Conservation (phyloP, 1,140 invertebrate genomes). For the Apis laboriosa region DNA sequence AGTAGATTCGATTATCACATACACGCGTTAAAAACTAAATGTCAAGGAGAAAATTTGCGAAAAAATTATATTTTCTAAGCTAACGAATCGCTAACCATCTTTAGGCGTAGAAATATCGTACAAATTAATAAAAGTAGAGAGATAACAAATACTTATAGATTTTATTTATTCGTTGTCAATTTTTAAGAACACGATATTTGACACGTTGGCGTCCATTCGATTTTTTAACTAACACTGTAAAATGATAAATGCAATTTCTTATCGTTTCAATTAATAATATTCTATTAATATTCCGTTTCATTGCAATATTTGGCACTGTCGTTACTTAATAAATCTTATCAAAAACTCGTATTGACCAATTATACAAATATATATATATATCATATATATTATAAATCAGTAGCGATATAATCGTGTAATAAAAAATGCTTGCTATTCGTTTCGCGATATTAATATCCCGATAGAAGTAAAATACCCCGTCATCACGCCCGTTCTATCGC, state of each 20-base stretch:
- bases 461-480: background rate
- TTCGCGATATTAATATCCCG: no score
- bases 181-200: background rate
- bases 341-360: background rate
- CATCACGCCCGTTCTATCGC: background rate
- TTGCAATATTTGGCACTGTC: slow-evolving; percentile 15
- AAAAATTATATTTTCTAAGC: no score
- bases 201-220: background rate
- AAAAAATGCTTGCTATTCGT: background rate
- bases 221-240: background rate
- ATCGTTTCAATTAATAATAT: background rate
- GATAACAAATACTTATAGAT: background rate
- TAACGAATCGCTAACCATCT: no score
- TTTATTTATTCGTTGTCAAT: background rate
- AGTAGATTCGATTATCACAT: no score
- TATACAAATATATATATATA: background rate
- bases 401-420: background rate
- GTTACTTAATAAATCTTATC: background rate
- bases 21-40: no score
- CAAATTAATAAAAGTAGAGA: background rate
- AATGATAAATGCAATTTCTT: background rate
- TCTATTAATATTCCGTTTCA: background rate
- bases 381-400: background rate
- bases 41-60: no score
- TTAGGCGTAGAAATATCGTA: no score